Conservation (phyloP, 2,888 invertebrate species). For the Xiphydria camelus region DNA sequence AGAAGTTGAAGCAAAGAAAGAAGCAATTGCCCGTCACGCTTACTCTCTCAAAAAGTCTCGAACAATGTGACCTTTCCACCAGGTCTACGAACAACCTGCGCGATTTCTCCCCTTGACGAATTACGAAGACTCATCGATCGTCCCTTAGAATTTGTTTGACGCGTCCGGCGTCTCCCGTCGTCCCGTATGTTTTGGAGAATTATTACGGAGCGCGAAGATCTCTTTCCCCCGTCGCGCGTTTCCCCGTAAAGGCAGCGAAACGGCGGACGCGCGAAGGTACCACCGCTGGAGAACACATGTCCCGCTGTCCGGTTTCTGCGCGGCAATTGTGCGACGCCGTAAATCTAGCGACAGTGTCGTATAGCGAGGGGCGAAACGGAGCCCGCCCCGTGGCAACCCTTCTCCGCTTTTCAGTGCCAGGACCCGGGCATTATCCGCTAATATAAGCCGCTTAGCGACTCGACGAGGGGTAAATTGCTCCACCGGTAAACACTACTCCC, state of each 20-base stretch:
- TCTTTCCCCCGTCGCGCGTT: no score
- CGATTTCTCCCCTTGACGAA: no score
- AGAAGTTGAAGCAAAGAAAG: no score
- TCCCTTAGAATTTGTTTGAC: no score
- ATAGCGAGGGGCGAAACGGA: constrained; percentile 25
- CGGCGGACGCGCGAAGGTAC: background rate
- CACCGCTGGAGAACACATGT: constrained; percentile 34
- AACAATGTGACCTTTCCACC: no score
- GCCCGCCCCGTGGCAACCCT: constrained; percentile 26
- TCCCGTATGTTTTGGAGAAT: no score
- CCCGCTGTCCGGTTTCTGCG: constrained; percentile 21
- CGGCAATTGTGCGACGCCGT: constrained; percentile 25
- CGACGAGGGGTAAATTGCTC: constrained; percentile 46
- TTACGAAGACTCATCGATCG: no score
- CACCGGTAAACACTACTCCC: constrained; percentile 48
- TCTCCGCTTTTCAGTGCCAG: constrained; percentile 2
- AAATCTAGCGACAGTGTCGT: constrained; percentile 34
- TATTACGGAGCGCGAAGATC: no score
- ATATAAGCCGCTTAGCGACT: constrained; percentile 52
- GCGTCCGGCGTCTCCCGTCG: no score
- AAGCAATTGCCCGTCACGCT: no score
- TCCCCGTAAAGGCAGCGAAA: background rate
- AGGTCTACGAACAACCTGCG: no score
- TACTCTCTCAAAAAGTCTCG: no score
- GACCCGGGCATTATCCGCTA: constrained; percentile 39